Conservation (phyloP, 1,140 invertebrate genomes). For the Frieseomelitta varia region DNA sequence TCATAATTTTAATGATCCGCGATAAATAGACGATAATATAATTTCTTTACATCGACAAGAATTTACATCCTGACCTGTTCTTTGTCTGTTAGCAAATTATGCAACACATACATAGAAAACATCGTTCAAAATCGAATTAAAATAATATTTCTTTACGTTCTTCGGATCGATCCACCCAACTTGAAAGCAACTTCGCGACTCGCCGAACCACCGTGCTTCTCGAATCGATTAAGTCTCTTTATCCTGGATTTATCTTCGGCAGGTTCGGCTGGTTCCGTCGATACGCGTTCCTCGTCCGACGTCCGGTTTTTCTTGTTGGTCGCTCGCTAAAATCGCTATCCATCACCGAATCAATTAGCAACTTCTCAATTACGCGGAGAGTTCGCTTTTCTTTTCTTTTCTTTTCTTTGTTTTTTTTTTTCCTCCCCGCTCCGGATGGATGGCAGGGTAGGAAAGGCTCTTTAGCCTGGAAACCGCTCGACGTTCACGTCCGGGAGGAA, state of each 20-base stretch:
- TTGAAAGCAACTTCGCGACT: not conserved
- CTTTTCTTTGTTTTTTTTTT: not conserved
- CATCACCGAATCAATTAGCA: slow-evolving; percentile 67
- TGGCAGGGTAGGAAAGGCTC: not conserved
- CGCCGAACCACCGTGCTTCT: not conserved
- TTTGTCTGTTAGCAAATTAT: no score
- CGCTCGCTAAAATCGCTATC: slow-evolving; percentile 60
- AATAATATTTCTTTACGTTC: no score
- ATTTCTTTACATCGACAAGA: no score
- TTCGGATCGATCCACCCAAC: not conserved
- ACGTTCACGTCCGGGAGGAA: slow-evolving; percentile 14
- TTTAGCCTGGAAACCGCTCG: slow-evolving; percentile 31
- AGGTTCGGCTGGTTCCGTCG: not conserved
- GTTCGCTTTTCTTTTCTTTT: slow-evolving; percentile 5
- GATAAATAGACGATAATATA: no score
- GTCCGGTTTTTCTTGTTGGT: slow-evolving; percentile 27
- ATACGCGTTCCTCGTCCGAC: slow-evolving; percentile 11
- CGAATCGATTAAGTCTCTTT: slow-evolving; percentile 46
- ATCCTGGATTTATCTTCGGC: slow-evolving; percentile 15
- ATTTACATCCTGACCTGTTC: no score
- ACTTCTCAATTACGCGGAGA: slow-evolving; percentile 57
- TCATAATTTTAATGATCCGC: no score
- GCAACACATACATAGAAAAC: no score
- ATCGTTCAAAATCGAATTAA: no score
- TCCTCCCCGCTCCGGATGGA: not conserved